These are phyloP conservation scores for Aphidius gifuensis DNA, from an alignment of 1,140 invertebrate species.

Conservation along the genomic window DNA sequence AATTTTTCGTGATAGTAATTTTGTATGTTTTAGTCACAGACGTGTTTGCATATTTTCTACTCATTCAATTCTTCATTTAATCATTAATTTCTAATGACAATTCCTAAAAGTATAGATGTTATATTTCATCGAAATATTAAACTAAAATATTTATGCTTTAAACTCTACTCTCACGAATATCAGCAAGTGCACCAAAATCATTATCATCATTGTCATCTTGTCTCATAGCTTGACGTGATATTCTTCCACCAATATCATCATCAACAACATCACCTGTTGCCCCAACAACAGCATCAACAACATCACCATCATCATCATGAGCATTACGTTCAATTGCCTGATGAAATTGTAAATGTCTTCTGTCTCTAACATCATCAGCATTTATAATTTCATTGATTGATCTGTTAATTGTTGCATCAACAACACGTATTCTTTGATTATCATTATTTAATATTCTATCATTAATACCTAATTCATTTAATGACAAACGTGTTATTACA, in stretches of 20 bases:
- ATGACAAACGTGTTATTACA: no score
- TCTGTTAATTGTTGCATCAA: constrained; percentile 12
- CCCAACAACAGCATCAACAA: neutral
- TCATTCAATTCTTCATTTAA: no score
- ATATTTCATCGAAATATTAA: neutral
- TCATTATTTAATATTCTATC: neutral
- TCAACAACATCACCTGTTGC: neutral
- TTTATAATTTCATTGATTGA: neutral
- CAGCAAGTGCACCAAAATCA: constrained; percentile 42
- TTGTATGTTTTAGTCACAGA: no score
- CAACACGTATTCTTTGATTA: neutral
- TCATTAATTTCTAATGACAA: no score
- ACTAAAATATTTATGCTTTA: constrained; percentile 23
- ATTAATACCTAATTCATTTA: no score
- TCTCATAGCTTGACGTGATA: constrained; percentile 1
- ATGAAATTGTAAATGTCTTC: neutral
- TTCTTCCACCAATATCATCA: constrained; percentile 2
- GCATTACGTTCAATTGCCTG: no score
- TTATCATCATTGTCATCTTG: constrained; percentile 37
- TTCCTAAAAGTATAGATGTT: neutral
- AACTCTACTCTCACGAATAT: constrained; percentile 51
- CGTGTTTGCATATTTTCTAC: no score
- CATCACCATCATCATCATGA: no score
- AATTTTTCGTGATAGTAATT: no score
- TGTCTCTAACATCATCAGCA: neutral